A percentile compares a stretch with the other conserved stretches of the same genome.
phyloP scores from a whole-genome alignment of 2,888 invertebrate species.

The Lathronympha strigana region DNA sequence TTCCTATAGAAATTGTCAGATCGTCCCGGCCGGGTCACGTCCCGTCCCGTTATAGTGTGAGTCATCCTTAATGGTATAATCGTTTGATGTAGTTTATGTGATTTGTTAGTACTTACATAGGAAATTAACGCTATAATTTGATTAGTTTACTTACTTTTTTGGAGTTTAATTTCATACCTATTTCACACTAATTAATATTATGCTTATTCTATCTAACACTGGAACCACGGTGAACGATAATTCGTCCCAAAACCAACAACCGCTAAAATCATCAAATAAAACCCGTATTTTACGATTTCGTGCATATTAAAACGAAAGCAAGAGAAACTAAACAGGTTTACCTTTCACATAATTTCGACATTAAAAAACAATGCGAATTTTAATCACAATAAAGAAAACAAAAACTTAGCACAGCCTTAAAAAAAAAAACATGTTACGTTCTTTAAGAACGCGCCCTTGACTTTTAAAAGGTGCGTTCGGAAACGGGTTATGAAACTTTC shows the following conservation, averaged over 20 bases:
- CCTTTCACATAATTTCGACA: conserved; percentile 2
- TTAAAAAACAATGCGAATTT: background rate
- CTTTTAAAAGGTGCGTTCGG: conserved; percentile 20
- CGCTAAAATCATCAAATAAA: conserved; percentile 7
- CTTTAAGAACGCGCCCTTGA: conserved; percentile 19
- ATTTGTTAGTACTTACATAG: too few species aligned
- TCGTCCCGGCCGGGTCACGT: too few species aligned
- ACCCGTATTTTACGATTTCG: conserved; percentile 19
- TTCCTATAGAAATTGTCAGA: too few species aligned
- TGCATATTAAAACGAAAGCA: conserved; percentile 17
- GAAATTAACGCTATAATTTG: too few species aligned
- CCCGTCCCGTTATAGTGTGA: too few species aligned
- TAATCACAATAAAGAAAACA: background rate
- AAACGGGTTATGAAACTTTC: conserved; percentile 56
- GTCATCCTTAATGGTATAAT: too few species aligned
- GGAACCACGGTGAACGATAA: background rate
- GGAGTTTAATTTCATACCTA: background rate
- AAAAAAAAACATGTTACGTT: background rate
- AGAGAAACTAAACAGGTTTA: conserved; percentile 27
- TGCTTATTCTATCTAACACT: background rate
- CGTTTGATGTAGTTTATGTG: too few species aligned
- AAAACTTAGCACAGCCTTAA: background rate
- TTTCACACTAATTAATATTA: background rate
- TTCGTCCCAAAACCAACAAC: background rate
- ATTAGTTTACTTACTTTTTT: background rate